Evolutionary conservation across 2,888 invertebrate species (phyloP).

Genomic region (Ophraella communa): DNA sequence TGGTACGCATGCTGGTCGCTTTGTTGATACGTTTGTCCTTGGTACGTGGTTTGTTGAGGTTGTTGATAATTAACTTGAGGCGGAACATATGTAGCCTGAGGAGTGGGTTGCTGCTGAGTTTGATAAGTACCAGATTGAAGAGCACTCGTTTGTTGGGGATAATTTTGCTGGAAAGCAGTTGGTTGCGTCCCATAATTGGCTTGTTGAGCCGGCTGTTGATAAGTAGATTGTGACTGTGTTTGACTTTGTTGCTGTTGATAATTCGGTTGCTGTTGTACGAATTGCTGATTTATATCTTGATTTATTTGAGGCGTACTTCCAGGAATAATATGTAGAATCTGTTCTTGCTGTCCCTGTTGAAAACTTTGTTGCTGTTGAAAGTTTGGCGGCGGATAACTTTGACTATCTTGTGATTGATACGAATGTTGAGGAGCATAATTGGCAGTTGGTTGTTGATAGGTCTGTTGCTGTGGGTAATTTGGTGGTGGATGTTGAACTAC

Average conservation of each 20-base stretch:
- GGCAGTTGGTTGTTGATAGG: constrained; percentile 30
- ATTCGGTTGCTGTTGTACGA: constrained; percentile 31
- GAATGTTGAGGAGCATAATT: constrained; percentile 38
- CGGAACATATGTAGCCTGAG: constrained; percentile 24
- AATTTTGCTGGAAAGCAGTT: constrained; percentile 28
- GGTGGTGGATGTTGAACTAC: constrained; percentile 36
- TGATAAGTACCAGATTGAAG: constrained; percentile 32
- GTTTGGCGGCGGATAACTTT: constrained; percentile 37
- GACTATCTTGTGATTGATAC: constrained; percentile 33
- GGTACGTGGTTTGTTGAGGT: constrained; percentile 24
- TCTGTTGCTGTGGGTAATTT: constrained; percentile 36
- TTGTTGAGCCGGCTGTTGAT: constrained; percentile 31
- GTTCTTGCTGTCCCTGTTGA: constrained; percentile 35
- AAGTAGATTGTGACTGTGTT: constrained; percentile 32
- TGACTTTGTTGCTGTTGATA: constrained; percentile 25
- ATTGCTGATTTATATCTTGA: constrained; percentile 41
- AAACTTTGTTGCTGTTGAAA: constrained; percentile 40
- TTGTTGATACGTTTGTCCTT: constrained; percentile 34
- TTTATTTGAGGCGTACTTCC: constrained; percentile 21
- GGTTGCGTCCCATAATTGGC: constrained; percentile 15
- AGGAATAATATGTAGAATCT: constrained; percentile 30
- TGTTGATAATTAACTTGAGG: constrained; percentile 26
- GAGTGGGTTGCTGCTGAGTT: constrained; percentile 15
- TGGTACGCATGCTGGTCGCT: constrained; percentile 35
- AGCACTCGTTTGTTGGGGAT: constrained; percentile 24